Percentiles rank a stretch among this genome's conserved stretches.
phyloP scores from a whole-genome alignment of 2,113 vertebrate species.

The Scopus umbretta region DNA sequence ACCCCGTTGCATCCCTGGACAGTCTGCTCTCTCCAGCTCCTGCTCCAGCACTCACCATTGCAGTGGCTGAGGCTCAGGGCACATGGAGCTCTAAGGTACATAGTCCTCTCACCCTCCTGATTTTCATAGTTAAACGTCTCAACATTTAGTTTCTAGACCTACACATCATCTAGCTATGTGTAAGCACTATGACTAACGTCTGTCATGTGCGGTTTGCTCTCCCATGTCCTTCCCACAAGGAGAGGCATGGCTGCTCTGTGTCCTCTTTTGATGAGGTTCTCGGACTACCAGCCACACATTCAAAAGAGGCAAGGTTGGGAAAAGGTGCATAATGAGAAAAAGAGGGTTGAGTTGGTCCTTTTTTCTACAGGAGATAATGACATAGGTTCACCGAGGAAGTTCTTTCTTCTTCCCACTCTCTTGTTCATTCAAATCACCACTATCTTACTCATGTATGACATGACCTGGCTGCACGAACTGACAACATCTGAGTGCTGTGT shows the following conservation, averaged over 20 bases:
- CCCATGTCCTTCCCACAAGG: not conserved
- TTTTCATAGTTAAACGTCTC: not conserved
- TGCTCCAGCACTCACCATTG: not conserved
- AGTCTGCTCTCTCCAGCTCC: not conserved
- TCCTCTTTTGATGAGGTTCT: not conserved
- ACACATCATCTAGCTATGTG: no score
- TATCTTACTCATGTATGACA: not conserved
- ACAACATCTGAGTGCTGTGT: not conserved
- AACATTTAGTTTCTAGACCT: not conserved
- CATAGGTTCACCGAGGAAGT: not conserved
- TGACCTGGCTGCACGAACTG: not conserved
- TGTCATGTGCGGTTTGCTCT: not conserved
- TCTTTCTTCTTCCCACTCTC: not conserved
- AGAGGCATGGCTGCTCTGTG: not conserved
- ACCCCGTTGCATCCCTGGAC: rapidly evolving
- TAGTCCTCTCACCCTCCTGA: not conserved
- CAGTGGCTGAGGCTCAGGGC: not conserved
- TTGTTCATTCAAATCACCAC: not conserved
- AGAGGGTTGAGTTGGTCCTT: not conserved
- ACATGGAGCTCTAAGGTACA: not conserved
- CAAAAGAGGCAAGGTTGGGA: not conserved
- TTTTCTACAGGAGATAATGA: not conserved
- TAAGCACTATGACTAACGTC: not conserved
- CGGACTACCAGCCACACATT: rapidly evolving
- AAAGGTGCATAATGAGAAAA: not conserved